Conservation (phyloP, 2,113 vertebrate species). For the Oryzias melastigma region DNA sequence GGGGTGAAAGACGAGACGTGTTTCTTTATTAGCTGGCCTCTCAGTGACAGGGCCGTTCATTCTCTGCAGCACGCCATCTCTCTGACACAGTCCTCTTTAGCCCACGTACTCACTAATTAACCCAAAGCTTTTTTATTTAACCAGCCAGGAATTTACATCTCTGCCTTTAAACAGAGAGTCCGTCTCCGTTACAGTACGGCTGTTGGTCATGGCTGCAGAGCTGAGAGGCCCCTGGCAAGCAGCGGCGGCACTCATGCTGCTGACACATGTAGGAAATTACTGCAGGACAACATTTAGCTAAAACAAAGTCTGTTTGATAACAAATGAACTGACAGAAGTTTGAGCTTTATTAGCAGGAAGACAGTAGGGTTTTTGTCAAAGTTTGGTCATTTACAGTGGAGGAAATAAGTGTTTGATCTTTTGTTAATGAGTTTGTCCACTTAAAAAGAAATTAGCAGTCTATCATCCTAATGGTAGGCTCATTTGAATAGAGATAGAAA, state of each 20-base stretch:
- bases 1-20: conserved; percentile 65
- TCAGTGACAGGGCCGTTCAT: conserved; percentile 61
- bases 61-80: conserved; percentile 32
- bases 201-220: conserved; percentile 50
- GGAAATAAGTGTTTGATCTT: too few species aligned
- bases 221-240: conserved; percentile 36
- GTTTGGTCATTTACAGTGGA: conserved; percentile 21
- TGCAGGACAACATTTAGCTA: conserved; percentile 14
- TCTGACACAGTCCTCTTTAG: conserved; percentile 28
- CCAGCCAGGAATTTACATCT: conserved; percentile 62
- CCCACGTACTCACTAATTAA: conserved; percentile 23
- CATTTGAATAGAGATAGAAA: too few species aligned
- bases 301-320: conserved; percentile 1
- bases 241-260: conserved; percentile 14
- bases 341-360: conserved; percentile 8
- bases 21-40: conserved; percentile 68
- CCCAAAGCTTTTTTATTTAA: conserved; percentile 59
- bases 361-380: conserved; percentile 26
- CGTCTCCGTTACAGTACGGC: conserved; percentile 22
- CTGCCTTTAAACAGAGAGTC: conserved; percentile 48
- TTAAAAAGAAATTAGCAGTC: too few species aligned
- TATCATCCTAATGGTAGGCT: too few species aligned
- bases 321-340: conserved; percentile 16
- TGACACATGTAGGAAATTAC: conserved; percentile 34
- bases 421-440: too few species aligned